Evolutionary conservation across 1,140 invertebrate genomes (phyloP), one percentile per base, ranked within the genome.

Genomic region (Drosophila tani): DNA sequence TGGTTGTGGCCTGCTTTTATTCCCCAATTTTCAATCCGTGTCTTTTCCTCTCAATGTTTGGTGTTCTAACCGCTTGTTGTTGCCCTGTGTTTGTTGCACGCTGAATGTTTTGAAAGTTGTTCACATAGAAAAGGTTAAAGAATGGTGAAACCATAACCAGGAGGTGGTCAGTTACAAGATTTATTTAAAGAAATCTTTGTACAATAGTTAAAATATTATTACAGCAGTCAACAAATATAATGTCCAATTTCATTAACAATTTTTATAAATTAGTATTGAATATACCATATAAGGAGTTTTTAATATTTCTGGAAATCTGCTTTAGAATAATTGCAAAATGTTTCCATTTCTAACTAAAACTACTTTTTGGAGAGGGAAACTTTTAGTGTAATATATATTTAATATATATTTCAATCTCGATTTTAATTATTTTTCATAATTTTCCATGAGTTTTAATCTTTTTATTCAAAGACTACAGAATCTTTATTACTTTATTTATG

Each of bases 51-150:
- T 67, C 35, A 66, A 66, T 66, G 63, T 49, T 40, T 50, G 66
- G 62, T 68, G 66, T 68, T 40, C 63, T 68, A 68, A 67, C 35
- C 64, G 66, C 66, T 68, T 68, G 53, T 5, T n/a, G 35, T 56
- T 40, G 45, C 17, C 45, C 15, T 17, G 63, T 67, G 38, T 67
- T 17, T 40, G 62, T 51, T 68, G 66, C 66, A 68, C 66, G 66
- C 46, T 68, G 45, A 50, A 49, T 68, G 45, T 68, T 29, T 56
- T 19, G 9, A 35, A 35, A 11, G 32, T 35, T 6, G 40, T 40
- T 21, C 0, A 19, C 11, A 19, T 46, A 5, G 17, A 12, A 21
- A 38, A 9, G 32, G 14, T 15, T 2, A 14, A 8, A 8, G 14
- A 2, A 35, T 8, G 12, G 4, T 8, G 12, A 32, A 12, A 12